Percentiles rank a stretch among this genome's conserved stretches.
phyloP scores from a whole-genome alignment of 2,797 vertebrate species.

The Dryobates pubescens region DNA sequence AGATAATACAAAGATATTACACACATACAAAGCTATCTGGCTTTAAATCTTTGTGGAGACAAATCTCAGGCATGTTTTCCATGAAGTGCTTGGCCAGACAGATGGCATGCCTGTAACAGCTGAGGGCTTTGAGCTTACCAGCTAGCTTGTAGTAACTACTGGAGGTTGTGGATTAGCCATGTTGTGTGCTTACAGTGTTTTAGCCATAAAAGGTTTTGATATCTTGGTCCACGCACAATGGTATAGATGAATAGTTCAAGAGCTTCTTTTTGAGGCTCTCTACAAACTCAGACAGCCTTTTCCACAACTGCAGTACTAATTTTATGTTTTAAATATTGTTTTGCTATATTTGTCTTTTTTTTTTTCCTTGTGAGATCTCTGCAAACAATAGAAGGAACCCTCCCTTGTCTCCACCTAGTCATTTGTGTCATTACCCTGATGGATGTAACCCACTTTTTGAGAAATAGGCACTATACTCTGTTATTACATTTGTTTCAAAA shows the following conservation, averaged over 20 bases:
- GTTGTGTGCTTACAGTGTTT: background rate
- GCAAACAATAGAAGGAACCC: slow-evolving; percentile 35
- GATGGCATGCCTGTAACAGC: background rate
- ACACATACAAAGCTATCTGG: background rate
- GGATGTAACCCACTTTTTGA: slow-evolving; percentile 56
- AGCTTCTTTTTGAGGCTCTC: background rate
- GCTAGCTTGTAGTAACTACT: background rate
- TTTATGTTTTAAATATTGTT: slow-evolving; percentile 20
- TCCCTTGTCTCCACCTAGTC: slow-evolving; percentile 34
- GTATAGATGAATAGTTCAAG: background rate
- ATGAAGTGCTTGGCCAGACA: background rate
- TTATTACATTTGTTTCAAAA: slow-evolving; percentile 68
- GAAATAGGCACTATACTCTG: slow-evolving; percentile 44
- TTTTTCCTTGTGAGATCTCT: background rate
- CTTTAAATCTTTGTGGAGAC: background rate
- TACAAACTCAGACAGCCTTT: background rate
- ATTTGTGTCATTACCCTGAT: slow-evolving; percentile 46
- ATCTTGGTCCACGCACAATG: background rate
- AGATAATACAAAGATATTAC: background rate
- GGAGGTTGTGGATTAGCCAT: background rate
- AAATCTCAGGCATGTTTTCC: background rate
- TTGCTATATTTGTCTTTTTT: background rate
- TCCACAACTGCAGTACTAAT: background rate
- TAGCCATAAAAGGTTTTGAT: background rate
- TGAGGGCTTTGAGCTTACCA: background rate